Percentiles rank a stretch among this genome's conserved stretches.
Conservation (phyloP, 2,888 invertebrate genomes). For the Arrhopalites spinosus region DNA sequence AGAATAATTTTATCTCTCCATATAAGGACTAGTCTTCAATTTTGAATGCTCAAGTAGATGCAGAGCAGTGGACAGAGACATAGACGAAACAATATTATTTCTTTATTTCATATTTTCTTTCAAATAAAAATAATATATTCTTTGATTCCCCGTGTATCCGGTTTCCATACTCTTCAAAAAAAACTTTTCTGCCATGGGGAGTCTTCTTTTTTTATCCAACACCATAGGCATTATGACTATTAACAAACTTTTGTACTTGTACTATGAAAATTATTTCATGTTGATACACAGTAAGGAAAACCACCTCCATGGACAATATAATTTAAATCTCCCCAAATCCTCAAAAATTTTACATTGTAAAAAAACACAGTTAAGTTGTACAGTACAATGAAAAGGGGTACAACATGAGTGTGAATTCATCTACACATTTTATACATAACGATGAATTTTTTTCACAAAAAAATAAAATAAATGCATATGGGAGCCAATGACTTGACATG, state of each 20-base stretch:
- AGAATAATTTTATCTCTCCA: too few relatives aligned
- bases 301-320: too few relatives aligned
- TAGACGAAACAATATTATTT: background rate
- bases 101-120: background rate
- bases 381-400: too few relatives aligned
- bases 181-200: constrained; percentile 8
- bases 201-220: background rate
- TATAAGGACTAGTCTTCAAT: too few relatives aligned
- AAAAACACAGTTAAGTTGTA: too few relatives aligned
- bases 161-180: constrained; percentile 11
- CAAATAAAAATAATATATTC: constrained; percentile 5
- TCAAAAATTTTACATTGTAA: too few relatives aligned
- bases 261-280: too few relatives aligned
- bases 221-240: too few relatives aligned
- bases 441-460: background rate
- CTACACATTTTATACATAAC: background rate
- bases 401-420: too few relatives aligned
- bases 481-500: background rate
- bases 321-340: too few relatives aligned
- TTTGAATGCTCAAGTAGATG: constrained; percentile 10
- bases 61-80: constrained; percentile 2
- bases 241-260: too few relatives aligned
- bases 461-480: background rate
- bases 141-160: constrained; percentile 1
- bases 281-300: too few relatives aligned